Conservation (phyloP, 2,113 vertebrate genomes). For the Malaclemys terrapin region DNA sequence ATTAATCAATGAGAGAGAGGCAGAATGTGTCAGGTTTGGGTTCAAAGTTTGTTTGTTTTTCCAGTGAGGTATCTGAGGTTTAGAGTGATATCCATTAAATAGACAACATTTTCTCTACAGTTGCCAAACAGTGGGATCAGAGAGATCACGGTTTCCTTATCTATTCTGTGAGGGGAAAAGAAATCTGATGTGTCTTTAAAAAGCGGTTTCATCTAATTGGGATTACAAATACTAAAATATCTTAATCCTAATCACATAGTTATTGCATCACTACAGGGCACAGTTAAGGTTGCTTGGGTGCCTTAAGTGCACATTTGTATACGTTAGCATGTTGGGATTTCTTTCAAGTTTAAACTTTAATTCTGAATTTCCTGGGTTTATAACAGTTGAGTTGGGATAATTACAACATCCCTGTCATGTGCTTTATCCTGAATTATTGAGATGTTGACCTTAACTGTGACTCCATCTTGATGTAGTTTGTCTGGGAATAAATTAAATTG, state of each 20-base stretch:
- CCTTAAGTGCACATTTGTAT: not conserved
- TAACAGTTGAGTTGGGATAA: not conserved
- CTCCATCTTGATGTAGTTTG: not conserved
- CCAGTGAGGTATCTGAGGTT: not conserved
- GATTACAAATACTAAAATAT: not conserved
- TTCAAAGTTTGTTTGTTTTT: not conserved
- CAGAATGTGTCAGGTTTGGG: not conserved
- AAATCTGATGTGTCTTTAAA: not conserved
- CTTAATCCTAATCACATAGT: rapidly evolving
- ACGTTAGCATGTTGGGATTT: not conserved
- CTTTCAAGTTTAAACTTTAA: not conserved
- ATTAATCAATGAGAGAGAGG: not conserved
- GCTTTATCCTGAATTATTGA: not conserved
- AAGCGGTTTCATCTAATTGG: not conserved
- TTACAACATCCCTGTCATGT: not conserved
- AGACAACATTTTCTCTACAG: not conserved
- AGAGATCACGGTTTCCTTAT: not conserved
- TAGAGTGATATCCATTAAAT: not conserved
- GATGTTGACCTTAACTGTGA: not conserved
- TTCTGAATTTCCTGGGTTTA: not conserved
- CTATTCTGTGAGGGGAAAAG: not conserved
- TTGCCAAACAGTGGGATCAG: not conserved
- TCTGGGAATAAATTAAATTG: not conserved
- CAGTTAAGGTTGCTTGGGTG: not conserved
- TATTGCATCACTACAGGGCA: not conserved